phyloP scores from a whole-genome alignment of 1,140 invertebrate species.

The Nasonia vitripennis region DNA sequence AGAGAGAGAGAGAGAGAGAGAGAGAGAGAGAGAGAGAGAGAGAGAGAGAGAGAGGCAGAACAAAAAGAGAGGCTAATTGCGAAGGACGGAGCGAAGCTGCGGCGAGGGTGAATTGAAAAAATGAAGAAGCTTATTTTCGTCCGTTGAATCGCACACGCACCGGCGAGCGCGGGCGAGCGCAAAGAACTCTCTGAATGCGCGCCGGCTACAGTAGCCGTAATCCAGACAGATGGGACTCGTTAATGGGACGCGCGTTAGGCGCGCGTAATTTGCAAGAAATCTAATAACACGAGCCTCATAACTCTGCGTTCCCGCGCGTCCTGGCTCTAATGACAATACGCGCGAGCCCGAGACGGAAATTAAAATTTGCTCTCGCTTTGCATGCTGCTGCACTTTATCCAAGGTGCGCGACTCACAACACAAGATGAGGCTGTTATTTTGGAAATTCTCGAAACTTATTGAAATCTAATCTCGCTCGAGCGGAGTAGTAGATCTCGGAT shows the following conservation, averaged over 20 bases:
- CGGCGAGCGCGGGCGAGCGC: constrained; percentile 53
- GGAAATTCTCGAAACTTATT: constrained; percentile 7
- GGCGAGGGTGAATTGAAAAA: constrained; percentile 41
- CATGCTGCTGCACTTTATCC: constrained; percentile 39
- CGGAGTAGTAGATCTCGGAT: neutral
- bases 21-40: no score
- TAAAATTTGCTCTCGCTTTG: constrained; percentile 63
- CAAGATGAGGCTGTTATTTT: constrained; percentile 28
- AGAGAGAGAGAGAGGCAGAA: no score
- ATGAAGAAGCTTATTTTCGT: constrained; percentile 37
- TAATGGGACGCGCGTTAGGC: constrained; percentile 65
- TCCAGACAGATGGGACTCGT: constrained; percentile 69
- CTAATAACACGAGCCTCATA: constrained; percentile 65
- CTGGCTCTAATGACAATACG: constrained; percentile 63
- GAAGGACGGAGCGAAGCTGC: constrained; percentile 7
- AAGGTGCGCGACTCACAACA: constrained; percentile 29
- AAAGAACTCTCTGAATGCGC: constrained; percentile 22
- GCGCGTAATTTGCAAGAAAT: constrained; percentile 68
- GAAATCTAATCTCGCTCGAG: neutral
- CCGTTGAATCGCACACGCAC: constrained; percentile 58
- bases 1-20: neutral
- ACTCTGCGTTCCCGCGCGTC: constrained; percentile 59
- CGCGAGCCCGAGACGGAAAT: constrained; percentile 58
- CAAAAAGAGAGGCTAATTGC: neutral
- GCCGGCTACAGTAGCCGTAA: constrained; percentile 56